Base-by-base conservation (phyloP, 2,113 vertebrate species). In the Hydropotes inermis region DNA sequence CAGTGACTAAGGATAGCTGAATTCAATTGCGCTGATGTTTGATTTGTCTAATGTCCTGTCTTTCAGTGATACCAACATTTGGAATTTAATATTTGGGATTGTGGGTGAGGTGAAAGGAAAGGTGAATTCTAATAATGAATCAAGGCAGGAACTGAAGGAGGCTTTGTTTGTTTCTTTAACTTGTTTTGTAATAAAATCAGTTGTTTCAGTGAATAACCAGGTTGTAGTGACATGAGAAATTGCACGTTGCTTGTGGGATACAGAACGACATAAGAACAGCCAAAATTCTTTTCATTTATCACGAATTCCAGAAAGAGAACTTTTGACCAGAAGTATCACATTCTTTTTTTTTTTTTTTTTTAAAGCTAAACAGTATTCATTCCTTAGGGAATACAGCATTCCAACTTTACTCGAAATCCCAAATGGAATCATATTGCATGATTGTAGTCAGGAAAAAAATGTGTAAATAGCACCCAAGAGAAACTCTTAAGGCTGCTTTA, bases 241-340 rank as follows among this genome's bases (percentile, higher is more conserved):
- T 45, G 98, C 98, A 99, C 98, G 98, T 99, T 99, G 95, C 98
- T 98, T 97, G 96, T 92, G 95, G 98, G 95, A 97, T 97, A 88
- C 94, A 97, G 97, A 96, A 97, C 64, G 84, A 95, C 91, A 94
- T 93, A 95, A 87, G 50, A 98, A 97, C 94, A 98, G 98, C 98
- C 98, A 99, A 99, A 98, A 99, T 99, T 99, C 98, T 98, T 98
- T 98, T 98, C 97, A 98, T 98, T 99, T 99, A 97, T 94, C 97
- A 83, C 87, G 12, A 97, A 98, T 95, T 98, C 97, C 98, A 98
- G 98, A 98, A 98, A 96, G 97, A 98, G 93, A 97, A 97, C 95
- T 98, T 98, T 89, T 98, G 89, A 99, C 95, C 96, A 97, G 76
- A 98, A 98, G 96, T 94, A 74, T 98, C 85, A 17, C 97, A 98